Conservation (phyloP, 2,113 vertebrate genomes). For the Corydoras sp. region DNA sequence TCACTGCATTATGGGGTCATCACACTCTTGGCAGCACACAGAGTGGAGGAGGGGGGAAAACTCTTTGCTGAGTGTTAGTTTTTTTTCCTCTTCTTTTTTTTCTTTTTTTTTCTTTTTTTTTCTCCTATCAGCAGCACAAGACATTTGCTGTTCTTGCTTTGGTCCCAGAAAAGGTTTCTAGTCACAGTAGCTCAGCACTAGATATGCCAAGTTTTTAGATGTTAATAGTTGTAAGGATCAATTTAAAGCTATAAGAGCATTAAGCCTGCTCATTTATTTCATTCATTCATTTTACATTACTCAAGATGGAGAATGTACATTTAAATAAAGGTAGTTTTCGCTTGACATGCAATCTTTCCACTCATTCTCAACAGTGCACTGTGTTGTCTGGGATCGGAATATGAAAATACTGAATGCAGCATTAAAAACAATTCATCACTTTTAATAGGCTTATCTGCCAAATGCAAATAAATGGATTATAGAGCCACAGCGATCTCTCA, state of each 20-base stretch:
- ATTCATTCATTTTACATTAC: background rate
- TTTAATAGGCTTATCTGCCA: constrained; percentile 33
- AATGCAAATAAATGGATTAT: constrained; percentile 43
- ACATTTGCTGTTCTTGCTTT: constrained; percentile 47
- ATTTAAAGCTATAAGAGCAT: too few species aligned
- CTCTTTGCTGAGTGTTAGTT: constrained; percentile 40
- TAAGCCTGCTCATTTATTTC: background rate
- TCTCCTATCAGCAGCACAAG: constrained; percentile 48
- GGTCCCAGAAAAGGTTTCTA: constrained; percentile 41
- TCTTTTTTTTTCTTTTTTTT: too few species aligned
- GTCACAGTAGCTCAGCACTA: constrained; percentile 7
- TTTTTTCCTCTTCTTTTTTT: constrained; percentile 15
- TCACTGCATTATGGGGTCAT: constrained; percentile 76
- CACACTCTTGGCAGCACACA: constrained; percentile 51
- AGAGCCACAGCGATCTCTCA: constrained; percentile 44
- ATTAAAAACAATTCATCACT: constrained; percentile 42
- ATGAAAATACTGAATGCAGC: constrained; percentile 33
- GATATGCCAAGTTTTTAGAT: constrained; percentile 1
- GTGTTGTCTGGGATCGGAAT: constrained; percentile 24
- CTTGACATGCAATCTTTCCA: background rate
- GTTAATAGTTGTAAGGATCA: too few species aligned
- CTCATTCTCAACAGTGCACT: constrained; percentile 20
- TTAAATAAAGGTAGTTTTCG: constrained; percentile 2
- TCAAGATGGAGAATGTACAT: background rate
- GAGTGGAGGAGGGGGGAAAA: constrained; percentile 34